Percentiles rank a stretch among this genome's conserved stretches.
phyloP scores from a whole-genome alignment of 2,113 vertebrate genomes.

The Syngnathus typhle region DNA sequence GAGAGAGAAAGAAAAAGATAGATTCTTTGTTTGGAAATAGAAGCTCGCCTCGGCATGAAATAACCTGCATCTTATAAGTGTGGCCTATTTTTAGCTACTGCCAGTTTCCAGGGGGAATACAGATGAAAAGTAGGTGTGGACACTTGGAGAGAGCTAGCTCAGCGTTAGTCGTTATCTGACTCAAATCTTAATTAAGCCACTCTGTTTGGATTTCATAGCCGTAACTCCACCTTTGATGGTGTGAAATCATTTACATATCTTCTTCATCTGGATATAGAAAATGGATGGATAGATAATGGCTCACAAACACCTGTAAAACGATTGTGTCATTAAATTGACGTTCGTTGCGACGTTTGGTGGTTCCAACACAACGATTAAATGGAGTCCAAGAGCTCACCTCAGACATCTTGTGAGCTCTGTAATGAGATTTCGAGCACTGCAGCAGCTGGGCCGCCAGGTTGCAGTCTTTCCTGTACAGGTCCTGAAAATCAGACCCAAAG shows the following conservation, averaged over 20 bases:
- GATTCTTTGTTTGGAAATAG: constrained; percentile 65
- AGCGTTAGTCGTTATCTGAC: constrained; percentile 42
- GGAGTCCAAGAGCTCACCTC: constrained; percentile 75
- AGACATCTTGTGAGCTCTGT: constrained; percentile 85
- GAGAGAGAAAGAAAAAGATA: constrained; percentile 20
- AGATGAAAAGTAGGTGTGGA: constrained; percentile 59
- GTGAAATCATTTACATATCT: no score
- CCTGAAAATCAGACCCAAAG: constrained; percentile 69
- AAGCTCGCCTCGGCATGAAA: constrained; percentile 47
- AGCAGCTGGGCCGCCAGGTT: constrained; percentile 92
- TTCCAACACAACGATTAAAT: neutral
- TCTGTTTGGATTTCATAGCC: constrained; percentile 7
- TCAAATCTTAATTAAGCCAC: constrained; percentile 55
- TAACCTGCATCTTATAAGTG: constrained; percentile 57
- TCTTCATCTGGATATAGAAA: no score
- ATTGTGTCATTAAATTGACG: neutral
- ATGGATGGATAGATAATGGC: no score
- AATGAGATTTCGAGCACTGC: constrained; percentile 88
- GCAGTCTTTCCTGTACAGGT: constrained; percentile 94
- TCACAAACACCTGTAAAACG: no score
- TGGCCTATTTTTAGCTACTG: constrained; percentile 63
- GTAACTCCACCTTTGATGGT: no score
- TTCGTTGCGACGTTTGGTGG: neutral
- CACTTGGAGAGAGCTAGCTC: constrained; percentile 31
- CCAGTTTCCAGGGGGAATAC: constrained; percentile 39